Conservation (phyloP, 2,797 vertebrate genomes). For the Cetoscarus ocellatus region DNA sequence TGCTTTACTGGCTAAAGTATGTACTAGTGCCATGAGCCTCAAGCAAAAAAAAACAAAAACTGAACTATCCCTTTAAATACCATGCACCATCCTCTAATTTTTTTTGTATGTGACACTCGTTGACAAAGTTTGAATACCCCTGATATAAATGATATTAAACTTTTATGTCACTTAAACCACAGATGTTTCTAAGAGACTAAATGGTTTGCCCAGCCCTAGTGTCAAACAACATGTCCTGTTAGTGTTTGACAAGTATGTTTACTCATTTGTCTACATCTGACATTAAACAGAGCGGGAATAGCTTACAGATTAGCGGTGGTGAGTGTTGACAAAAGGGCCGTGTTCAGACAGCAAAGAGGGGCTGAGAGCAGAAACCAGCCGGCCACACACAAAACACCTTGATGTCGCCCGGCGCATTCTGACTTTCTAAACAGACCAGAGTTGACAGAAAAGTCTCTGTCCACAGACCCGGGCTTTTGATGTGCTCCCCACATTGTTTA, state of each 20-base stretch:
- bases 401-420: conserved; percentile 67
- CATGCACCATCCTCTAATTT: too few species aligned
- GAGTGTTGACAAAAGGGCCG: conserved; percentile 75
- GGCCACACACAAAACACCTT: conserved; percentile 74
- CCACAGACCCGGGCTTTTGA: conserved; percentile 74
- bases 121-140: too few species aligned
- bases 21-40: too few species aligned
- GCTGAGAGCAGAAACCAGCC: conserved; percentile 64
- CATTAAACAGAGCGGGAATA: conserved; percentile 62
- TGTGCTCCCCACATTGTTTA: conserved; percentile 80
- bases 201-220: conserved; percentile 7
- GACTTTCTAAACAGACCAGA: conserved; percentile 77
- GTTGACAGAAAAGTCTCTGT: conserved; percentile 73
- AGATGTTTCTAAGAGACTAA: too few species aligned
- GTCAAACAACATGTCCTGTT: conserved; percentile 65
- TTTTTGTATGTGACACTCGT: too few species aligned
- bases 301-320: conserved; percentile 75
- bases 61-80: too few species aligned
- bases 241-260: conserved; percentile 64
- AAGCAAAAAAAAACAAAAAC: too few species aligned
- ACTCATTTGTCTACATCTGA: conserved; percentile 63
- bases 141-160: too few species aligned
- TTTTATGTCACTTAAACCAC: too few species aligned
- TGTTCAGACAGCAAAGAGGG: conserved; percentile 52
- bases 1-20: too few species aligned